Base-by-base conservation (phyloP, 2,888 invertebrate species). In the Eristalis arbustorum region DNA sequence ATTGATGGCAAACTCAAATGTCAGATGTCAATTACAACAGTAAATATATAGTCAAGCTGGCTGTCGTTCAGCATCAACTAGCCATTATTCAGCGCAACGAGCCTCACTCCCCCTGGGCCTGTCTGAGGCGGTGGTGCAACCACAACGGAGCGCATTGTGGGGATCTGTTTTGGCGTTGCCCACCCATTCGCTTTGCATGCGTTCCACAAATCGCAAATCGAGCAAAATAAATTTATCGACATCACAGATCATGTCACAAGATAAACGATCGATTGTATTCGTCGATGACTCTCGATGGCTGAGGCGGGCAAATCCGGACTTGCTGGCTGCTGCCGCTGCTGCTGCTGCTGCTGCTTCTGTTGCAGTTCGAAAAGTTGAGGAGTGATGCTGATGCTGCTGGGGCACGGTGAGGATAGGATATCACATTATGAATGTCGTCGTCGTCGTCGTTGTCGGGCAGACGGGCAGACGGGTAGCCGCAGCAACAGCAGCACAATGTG, bases 171-270 rank as follows among this genome's bases (percentile, higher is more conserved):
- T 69, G 82, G 83, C 67, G 67, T 83, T 87, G 87, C 87, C 87
- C 87, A 87, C 87, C 87, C 87, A 87, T 87, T 87, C 87, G 87
- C 87, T 87, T 87, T 87, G 87, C 87, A 87, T 87, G 87, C 87
- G 87, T 87, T 87, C 83, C 87, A 84, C 88, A 88, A 88, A 84
- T 88, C 88, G 88, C 88, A 88, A 88, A 84, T 84, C 84, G 83
- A 88, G 88, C 87, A 88, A 87, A 88, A 89, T 88, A 89, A 89
- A 89, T 89, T 89, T 85, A 89, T 89, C 88, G 88, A 85, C 85
- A 88, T 88, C 88, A 89, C 89, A 89, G 90, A 90, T 90, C 89
- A 90, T 90, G 89, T 90, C 90, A 89, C 89, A 88, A 89, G 90
- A 90, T 90, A 90, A 90, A 90, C 90, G 89, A 90, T 90, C 89